These are phyloP conservation scores for Gymnorhina tibicen DNA, from an alignment of 2,113 vertebrate genomes.

Conservation along the genomic window DNA sequence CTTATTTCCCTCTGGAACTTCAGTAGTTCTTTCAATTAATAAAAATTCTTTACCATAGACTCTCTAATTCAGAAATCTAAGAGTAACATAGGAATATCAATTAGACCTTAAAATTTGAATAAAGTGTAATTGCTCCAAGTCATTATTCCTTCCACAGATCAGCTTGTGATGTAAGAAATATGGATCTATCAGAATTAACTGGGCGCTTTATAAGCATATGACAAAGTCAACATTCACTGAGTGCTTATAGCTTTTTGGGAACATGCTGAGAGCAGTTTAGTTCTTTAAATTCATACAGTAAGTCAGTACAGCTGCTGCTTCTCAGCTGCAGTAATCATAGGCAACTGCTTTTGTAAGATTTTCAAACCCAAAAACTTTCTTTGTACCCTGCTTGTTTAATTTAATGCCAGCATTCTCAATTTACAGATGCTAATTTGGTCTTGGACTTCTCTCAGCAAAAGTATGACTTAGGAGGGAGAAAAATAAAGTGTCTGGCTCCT, in stretches of 20 bases:
- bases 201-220: neutral
- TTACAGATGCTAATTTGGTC: slow-evolving; percentile 2
- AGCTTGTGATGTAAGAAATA: neutral
- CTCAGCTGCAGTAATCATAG: neutral
- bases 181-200: neutral
- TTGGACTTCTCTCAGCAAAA: neutral
- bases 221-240: neutral
- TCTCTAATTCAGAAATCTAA: neutral
- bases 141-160: neutral
- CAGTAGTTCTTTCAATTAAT: neutral
- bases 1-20: neutral
- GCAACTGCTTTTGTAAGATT: neutral
- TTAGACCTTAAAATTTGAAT: neutral
- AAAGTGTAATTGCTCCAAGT: neutral
- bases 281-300: neutral
- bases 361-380: neutral
- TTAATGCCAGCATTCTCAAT: neutral
- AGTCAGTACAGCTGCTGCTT: neutral
- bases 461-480: neutral
- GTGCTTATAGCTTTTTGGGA: neutral
- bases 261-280: neutral
- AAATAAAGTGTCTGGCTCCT: neutral
- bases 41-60: neutral
- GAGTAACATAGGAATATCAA: neutral
- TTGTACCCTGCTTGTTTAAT: neutral